Evolutionary conservation across 2,113 vertebrate species (phyloP).

Genomic region (Lanius collurio): DNA sequence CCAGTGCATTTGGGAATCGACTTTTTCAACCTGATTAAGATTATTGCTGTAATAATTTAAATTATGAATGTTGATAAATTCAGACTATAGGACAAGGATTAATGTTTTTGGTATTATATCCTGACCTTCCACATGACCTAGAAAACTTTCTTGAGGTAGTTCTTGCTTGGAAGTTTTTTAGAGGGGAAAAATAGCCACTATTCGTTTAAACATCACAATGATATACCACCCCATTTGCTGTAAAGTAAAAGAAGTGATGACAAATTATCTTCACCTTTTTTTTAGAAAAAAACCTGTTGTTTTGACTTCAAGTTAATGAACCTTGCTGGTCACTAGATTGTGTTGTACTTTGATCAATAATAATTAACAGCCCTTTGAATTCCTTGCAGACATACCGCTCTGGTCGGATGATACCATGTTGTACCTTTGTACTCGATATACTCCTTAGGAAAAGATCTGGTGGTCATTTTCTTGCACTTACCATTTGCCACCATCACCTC

Average conservation of each 20-base stretch:
- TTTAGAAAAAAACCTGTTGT: not conserved
- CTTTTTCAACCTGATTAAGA: not conserved
- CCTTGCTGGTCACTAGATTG: not conserved
- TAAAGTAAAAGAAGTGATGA: not conserved
- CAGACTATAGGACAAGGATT: not conserved
- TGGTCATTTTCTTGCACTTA: not conserved
- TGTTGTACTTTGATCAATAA: not conserved
- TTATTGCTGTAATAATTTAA: not conserved
- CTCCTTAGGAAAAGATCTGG: not conserved
- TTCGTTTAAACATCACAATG: not conserved
- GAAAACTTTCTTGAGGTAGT: not conserved
- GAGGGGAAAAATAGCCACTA: not conserved
- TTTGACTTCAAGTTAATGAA: not conserved
- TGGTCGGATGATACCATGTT: not conserved
- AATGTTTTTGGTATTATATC: not conserved
- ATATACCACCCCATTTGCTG: not conserved
- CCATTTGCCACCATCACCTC: not conserved
- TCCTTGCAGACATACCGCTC: not conserved
- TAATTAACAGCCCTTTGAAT: not conserved
- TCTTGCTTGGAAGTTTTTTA: not conserved
- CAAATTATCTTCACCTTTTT: not conserved
- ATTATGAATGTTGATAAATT: not conserved
- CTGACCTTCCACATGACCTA: not conserved
- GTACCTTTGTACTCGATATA: not conserved
- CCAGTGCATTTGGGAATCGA: not conserved